These are phyloP conservation scores for Microctenopoma steveboyesi DNA, from an alignment of 2,797 vertebrate species.

Conservation along the genomic window DNA sequence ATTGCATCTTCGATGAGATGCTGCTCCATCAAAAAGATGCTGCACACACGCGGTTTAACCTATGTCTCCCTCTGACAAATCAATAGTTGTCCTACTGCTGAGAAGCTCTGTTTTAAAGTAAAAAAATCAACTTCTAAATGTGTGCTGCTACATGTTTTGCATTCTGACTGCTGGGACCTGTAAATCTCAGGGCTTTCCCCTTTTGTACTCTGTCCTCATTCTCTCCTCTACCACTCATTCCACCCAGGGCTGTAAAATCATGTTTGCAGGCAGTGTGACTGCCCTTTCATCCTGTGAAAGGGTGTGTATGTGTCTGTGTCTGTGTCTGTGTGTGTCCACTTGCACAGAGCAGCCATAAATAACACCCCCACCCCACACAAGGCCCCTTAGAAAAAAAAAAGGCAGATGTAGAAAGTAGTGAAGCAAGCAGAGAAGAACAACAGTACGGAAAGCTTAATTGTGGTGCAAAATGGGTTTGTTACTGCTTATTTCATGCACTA, in stretches of 20 bases:
- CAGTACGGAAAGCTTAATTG: constrained; percentile 40
- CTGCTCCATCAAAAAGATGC: constrained; percentile 63
- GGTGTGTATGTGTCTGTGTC: constrained; percentile 61
- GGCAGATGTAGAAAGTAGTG: constrained; percentile 71
- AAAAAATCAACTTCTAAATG: constrained; percentile 28
- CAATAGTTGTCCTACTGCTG: constrained; percentile 36
- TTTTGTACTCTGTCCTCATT: constrained; percentile 79
- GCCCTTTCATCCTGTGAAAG: constrained; percentile 84
- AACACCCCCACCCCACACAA: constrained; percentile 76
- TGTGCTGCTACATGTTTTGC: constrained; percentile 62
- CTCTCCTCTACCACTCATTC: constrained; percentile 81
- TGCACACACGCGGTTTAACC: not conserved
- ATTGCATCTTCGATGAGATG: constrained; percentile 70
- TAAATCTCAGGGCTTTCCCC: constrained; percentile 76
- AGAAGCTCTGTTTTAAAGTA: constrained; percentile 6
- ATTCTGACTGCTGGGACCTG: constrained; percentile 69
- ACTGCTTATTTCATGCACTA: constrained; percentile 35
- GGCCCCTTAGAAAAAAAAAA: constrained; percentile 67
- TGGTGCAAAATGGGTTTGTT: constrained; percentile 49
- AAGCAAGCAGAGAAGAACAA: constrained; percentile 57
- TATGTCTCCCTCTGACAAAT: not conserved
- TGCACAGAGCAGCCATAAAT: constrained; percentile 83
- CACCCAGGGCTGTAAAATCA: constrained; percentile 84
- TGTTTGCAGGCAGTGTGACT: constrained; percentile 80
- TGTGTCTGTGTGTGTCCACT: constrained; percentile 63